Base-by-base conservation (phyloP, 2,888 invertebrate genomes). In the Pteria penguin region DNA sequence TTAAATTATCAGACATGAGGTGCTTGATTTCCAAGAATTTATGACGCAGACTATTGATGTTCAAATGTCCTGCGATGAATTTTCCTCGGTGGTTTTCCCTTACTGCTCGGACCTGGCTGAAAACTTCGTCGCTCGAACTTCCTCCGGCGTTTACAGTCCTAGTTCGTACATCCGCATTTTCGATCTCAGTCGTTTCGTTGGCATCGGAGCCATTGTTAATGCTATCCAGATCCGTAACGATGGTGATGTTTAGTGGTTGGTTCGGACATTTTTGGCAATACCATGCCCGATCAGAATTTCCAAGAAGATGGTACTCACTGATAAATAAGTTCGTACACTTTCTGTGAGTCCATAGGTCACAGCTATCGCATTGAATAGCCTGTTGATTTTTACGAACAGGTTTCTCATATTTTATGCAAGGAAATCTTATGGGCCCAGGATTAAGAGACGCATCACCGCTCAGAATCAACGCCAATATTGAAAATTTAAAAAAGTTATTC, bases 381-480 rank as follows among this genome's bases (percentile, higher is more conserved):
- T 57, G 57, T 18, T 57, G 57, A n/a, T 57, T 57, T 57, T 57
- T 57, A 57, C 57, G 57, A 3, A 57, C 57, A 2, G 57, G 57
- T n/a, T 57, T 57, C 8, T 57, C 24, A 26, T 26, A 57, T 2
- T 22, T 26, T 2, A n/a, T 22, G 26, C 57, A 57, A 1, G 57
- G 57, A n/a, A 26, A 5, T 26, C 26, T 57, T 1, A 57, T 57
- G 2, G 57, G 57, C 22, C 57, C 57, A 8, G 57, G 57, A n/a
- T 57, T 57, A n/a, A 2, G 22, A 2, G 57, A 57, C 26, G 26
- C 26, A n/a, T 57, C 57, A n/a, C n/a, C n/a, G n/a, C n/a, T n/a
- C n/a, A n/a, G n/a, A n/a, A n/a, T n/a, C n/a, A n/a, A n/a, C n/a
- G n/a, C n/a, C n/a, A n/a, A n/a, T n/a, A n/a, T n/a, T n/a, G n/a